Base-by-base conservation (phyloP, 2,888 invertebrate species). In the Maniola hyperantus region DNA sequence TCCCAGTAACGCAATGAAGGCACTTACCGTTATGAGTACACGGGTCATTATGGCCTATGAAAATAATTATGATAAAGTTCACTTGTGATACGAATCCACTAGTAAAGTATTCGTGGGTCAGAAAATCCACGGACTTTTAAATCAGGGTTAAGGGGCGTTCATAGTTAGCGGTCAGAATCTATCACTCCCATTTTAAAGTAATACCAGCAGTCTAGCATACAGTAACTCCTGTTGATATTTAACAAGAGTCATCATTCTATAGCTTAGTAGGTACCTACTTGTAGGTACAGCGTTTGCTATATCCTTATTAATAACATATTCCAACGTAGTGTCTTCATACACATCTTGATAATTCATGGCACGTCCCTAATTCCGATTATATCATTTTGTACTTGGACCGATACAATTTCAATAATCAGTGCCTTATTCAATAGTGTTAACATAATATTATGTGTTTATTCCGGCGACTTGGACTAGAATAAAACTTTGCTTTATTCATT, bases 21-120 rank as follows among this genome's bases (percentile, higher is more conserved):
- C 81, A 83, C 85, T 87, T 82, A 82, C 79, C 70, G 79, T 83
- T 85, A 85, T 80, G 82, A 85, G 82, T 81, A 79, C 70, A 72
- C 72, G 71, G 75, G 80, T 77, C 84, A 83, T 88, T 84, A 85
- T 75, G 79, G 79, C 81, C 84, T 84, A 85, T 84, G 80, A 80
- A 85, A 81, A 83, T 85, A 85, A 88, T 88, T 87, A 83, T 81
- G 80, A 84, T 82, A 79, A 79, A 81, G 79, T 77, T 80, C 79
- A 76, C 77, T 77, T 79, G 81, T 82, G 79, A 82, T 78, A 77
- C n/a, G 13, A 59, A 59, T 51, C 51, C 26, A 51, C 11, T 33
- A 51, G 26, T 51, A 26, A 26, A 26, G 4, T 26, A 51, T 51
- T 51, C 51, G 51, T 51, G 51, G 39, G 39, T 39, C 39, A 34